These are phyloP conservation scores for Ptychoptera contaminata DNA, from an alignment of 2,888 invertebrate species.

Conservation along the genomic window DNA sequence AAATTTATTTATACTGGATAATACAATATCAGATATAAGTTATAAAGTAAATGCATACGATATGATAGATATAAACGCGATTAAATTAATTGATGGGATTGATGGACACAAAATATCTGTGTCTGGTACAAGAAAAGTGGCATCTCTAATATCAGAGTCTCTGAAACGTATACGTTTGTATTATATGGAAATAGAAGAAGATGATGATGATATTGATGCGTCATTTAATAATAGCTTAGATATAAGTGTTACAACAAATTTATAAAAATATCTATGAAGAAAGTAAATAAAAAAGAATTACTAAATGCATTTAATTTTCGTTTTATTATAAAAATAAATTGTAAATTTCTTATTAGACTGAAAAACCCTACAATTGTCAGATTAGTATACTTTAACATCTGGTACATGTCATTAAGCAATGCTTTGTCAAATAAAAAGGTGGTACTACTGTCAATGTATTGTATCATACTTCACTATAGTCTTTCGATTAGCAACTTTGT, in stretches of 20 bases:
- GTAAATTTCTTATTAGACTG: no score
- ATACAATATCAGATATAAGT: conserved; percentile 5
- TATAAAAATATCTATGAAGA: no score
- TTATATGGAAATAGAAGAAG: conserved; percentile 87
- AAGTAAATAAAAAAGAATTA: no score
- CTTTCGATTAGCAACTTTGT: no score
- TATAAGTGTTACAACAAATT: conserved; percentile 14
- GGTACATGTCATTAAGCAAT: no score
- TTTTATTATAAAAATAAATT: no score
- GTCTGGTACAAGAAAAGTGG: conserved; percentile 62
- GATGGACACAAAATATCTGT: conserved; percentile 58
- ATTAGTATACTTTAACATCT: no score
- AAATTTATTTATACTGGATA: conserved; percentile 16
- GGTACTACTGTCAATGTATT: no score
- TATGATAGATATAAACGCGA: conserved; percentile 34
- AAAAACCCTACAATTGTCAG: no score
- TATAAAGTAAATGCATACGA: conserved; percentile 34
- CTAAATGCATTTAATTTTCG: no score
- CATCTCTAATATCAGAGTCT: conserved; percentile 68
- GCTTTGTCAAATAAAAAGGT: no score
- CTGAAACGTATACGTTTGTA: conserved; percentile 67
- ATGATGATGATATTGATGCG: conserved; percentile 63
- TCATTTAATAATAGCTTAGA: conserved; percentile 26
- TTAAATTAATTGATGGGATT: conserved; percentile 49
- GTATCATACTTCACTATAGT: no score